Evolutionary conservation across 2,113 vertebrate species (phyloP), one percentile per base, ranked within the genome.

Genomic region (Triplophysa tibetana): DNA sequence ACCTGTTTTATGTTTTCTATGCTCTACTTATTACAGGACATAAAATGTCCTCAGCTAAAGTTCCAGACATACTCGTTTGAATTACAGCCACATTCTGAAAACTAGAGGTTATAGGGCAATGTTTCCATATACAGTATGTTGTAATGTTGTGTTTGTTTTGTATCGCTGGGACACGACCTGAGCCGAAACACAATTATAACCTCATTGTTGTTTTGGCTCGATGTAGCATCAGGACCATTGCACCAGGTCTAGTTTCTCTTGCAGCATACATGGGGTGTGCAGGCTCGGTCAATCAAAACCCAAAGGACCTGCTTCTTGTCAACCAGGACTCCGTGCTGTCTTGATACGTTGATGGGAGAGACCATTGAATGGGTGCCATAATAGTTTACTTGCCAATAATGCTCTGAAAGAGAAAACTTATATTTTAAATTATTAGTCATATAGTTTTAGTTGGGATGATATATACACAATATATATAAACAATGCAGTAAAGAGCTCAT

Each of bases 191-290:
- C 24, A 60, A 81, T 70, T 56, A 19, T 43, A 64, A 77, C 76
- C 82, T 82, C 65, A 66, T 81, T 76, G 24, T 70, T 54, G 76
- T 84, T 65, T 68, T 84, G 83, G 83, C 83, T 56, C 16, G 0
- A n/a, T n/a, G 10, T 43, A 43, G 17, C 29, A 24, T 33, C 17
- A 70, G 64, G 13, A 19, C 33, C 50, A 21, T 67, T 21, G 29
- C 54, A 33, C 75, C 75, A 74, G 62, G 61, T 76, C 41, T 75
- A 72, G 70, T 73, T 73, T 62, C 43, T 38, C 43, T 17, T 50
- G n/a, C 82, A 12, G 4, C 52, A 56, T 16, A 8, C 52, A n/a
- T 54, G 52, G 52, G 52, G 16, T 19, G 52, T 54, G 38, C 41
- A 65, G 33, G 29, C 54, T 26, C 63, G 83, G 69, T 81, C 70